These are phyloP conservation scores for Oligia fasciuncula DNA, from an alignment of 2,888 invertebrate species.

Conservation along the genomic window DNA sequence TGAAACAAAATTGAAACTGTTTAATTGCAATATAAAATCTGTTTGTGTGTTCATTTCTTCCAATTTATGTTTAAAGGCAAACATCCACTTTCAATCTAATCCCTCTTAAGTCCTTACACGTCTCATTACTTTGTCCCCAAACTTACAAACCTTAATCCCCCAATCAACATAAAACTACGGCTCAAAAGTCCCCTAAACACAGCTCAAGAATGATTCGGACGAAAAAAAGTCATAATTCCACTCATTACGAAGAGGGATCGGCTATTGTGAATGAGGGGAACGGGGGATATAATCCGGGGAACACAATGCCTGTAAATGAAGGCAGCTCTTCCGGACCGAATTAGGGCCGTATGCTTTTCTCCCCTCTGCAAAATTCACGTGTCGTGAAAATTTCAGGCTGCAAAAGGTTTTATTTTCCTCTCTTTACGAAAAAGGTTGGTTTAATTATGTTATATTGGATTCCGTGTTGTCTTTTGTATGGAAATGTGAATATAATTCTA, in stretches of 20 bases:
- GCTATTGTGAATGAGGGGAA: constrained; percentile 69
- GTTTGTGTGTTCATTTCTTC: background rate
- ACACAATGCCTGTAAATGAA: constrained; percentile 82
- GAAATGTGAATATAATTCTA: constrained; percentile 10
- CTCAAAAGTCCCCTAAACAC: constrained; percentile 63
- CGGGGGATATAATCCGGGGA: constrained; percentile 77
- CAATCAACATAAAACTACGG: constrained; percentile 64
- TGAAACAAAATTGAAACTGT: background rate
- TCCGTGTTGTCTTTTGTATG: constrained; percentile 23
- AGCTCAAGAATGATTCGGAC: constrained; percentile 76
- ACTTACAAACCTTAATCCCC: constrained; percentile 57
- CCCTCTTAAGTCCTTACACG: constrained; percentile 36
- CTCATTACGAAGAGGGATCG: constrained; percentile 78
- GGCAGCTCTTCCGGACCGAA: constrained; percentile 75
- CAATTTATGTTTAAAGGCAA: background rate
- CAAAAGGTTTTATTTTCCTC: constrained; percentile 57
- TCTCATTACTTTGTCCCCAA: constrained; percentile 52
- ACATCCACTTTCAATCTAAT: constrained; percentile 7
- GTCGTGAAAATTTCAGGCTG: constrained; percentile 68
- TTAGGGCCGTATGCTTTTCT: constrained; percentile 74
- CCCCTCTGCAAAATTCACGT: constrained; percentile 65
- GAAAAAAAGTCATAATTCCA: constrained; percentile 84
- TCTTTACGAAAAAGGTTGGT: constrained; percentile 37
- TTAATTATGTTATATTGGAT: constrained; percentile 54
- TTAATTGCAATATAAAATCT: background rate